Base-by-base conservation (phyloP, 1,140 invertebrate genomes). In the Mercenaria mercenaria region DNA sequence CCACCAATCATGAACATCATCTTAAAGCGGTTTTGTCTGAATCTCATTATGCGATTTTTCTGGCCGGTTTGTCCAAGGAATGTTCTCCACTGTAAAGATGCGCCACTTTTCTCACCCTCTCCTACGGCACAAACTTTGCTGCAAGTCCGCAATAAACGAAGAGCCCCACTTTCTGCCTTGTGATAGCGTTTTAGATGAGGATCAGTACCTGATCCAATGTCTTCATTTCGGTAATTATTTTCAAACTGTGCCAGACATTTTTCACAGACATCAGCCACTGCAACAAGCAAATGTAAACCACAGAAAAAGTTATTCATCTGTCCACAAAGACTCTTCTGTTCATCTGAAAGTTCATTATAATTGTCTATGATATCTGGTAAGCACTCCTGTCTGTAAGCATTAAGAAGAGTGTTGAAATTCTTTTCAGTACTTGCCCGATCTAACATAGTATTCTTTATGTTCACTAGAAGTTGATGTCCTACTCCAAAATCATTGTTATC, bases 361-460 rank as follows among this genome's bases (percentile, higher is more conserved):
- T 83, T 79, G 29, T 88, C 80, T 26, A 84, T 84, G 18, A 64
- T 41, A n/a, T 69, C 23, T n/a, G 80, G 79, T 56, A 91, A 50
- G 56, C 80, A 84, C 61, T 83, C 84, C 29, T 26, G 23, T 50
- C 89, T 88, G 56, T 83, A 91, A 10, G 85, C 26, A 34, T 88
- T 79, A 32, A 91, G 47, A 13, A 87, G 43, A 43, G 2, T 47
- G 34, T 90, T 86, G 32, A 90, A 90, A 26, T 1, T 52, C 61
- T 90, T 91, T 69, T 91, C 90, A 15, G 90, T 91, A 3, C 77
- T 59, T 1, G 80, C 85, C 18, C 81, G 50, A 69, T 88, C 85
- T 26, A 85, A 88, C 90, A 91, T 91, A 37, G 90, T 91, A 72
- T 84, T 64, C 50, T 52, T 84, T n/a, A 91, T 88, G 41, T 88